These are phyloP conservation scores for Brachionus koreanus DNA, from an alignment of 1,140 invertebrate genomes.

Conservation along the genomic window DNA sequence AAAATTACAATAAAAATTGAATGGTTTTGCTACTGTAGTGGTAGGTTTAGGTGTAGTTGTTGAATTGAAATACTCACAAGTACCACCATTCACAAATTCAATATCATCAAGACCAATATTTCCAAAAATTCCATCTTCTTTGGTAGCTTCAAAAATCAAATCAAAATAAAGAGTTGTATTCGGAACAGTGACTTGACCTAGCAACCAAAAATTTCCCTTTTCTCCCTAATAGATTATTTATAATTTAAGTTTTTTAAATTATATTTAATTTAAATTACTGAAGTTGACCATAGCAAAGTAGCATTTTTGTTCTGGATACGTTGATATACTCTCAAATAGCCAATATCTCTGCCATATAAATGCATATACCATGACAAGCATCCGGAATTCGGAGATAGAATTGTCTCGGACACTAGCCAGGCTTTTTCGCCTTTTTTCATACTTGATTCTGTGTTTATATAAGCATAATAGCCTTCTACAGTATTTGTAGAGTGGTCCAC, in stretches of 20 bases:
- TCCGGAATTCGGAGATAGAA: conserved; percentile 44
- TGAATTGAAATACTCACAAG: conserved; percentile 24
- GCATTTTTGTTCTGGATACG: background rate
- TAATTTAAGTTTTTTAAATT: background rate
- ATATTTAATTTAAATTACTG: background rate
- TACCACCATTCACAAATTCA: conserved; percentile 3
- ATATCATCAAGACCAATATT: conserved; percentile 35
- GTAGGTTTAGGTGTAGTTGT: conserved; percentile 22
- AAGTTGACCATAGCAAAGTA: background rate
- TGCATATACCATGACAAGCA: conserved; percentile 43
- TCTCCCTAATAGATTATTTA: background rate
- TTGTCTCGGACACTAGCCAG: conserved; percentile 27
- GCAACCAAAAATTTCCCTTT: conserved; percentile 24
- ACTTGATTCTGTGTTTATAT: conserved; percentile 43
- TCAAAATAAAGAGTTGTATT: background rate
- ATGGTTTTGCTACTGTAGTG: background rate
- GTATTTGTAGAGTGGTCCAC: conserved; percentile 49
- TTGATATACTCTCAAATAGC: conserved; percentile 50
- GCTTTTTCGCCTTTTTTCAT: background rate
- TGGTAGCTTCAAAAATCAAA: conserved; percentile 15
- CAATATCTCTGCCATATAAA: conserved; percentile 53
- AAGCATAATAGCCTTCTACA: conserved; percentile 46
- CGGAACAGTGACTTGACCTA: conserved; percentile 1
- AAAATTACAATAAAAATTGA: conserved; percentile 12
- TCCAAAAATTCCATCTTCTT: background rate